Evolutionary conservation across 2,797 vertebrate genomes (phyloP), one percentile per base, ranked within the genome.

Genomic region (Cheirogaleus major): DNA sequence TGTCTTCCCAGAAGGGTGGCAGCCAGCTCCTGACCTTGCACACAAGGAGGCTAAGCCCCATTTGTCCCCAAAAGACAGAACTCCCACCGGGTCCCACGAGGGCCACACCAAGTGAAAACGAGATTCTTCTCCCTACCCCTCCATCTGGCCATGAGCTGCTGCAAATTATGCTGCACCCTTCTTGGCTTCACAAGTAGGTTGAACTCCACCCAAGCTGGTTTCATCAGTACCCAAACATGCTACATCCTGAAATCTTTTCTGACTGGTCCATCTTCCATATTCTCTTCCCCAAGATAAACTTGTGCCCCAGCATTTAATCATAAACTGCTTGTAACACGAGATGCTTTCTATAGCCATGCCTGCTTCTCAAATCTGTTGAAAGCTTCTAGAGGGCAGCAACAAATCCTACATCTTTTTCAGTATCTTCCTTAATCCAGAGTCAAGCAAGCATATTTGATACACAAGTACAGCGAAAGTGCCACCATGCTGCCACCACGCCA

Each of bases 371-470:
- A 63, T 32, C 81, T 3, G 20, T 0, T 15, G 57, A 85, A 82
- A 97, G 45, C 45, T 91, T 86, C 72, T 25, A 55, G 75, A 45
- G 4, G 41, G 63, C 83, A 80, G 76, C 91, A 67, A 72, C 2
- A 41, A 84, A 65, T 25, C 27, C 45, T 43, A 50, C 0, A 41
- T n/a, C n/a, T 83, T 45, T 55, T 55, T 79, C 45, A 10, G 0
- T 10, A 27, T 50, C 79, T 86, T 91, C 59, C 63, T 57, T 15
- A 69, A 59, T 32, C 43, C 59, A 45, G 69, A 94, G 41, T 30
- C 2, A 1, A 80, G 20, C 27, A 45, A 67, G 35, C 1, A 0
- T 32, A 5, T 65, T 5, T 45, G 45, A 57, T 4, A 82, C 63
- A 41, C 65, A 69, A 8, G 23, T 14, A 48, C 13, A 61, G 22